phyloP scores from a whole-genome alignment of 2,797 vertebrate species.

The Sylvia borin region DNA sequence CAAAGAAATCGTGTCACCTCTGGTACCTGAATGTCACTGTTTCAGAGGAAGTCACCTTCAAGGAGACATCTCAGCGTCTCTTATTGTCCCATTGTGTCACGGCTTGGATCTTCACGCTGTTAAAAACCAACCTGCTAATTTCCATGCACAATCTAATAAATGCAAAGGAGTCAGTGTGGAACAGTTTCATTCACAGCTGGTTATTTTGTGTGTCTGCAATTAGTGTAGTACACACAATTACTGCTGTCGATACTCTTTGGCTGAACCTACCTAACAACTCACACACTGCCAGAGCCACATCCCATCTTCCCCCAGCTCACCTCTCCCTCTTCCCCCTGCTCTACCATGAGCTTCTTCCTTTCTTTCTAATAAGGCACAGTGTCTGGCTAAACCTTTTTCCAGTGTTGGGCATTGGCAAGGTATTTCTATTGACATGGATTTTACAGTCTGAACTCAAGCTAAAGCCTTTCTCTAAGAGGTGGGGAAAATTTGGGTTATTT shows the following conservation, averaged over 20 bases:
- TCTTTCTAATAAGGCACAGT: not conserved
- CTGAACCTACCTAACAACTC: slow-evolving; percentile 34
- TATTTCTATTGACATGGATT: not conserved
- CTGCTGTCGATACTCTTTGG: slow-evolving; percentile 36
- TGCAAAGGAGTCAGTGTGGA: slow-evolving; percentile 26
- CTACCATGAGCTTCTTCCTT: not conserved
- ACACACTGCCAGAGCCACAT: not conserved
- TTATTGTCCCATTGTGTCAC: not conserved
- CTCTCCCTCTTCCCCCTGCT: not conserved
- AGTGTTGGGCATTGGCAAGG: not conserved
- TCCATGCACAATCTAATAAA: slow-evolving; percentile 50
- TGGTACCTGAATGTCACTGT: not conserved
- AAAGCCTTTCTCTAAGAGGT: not conserved
- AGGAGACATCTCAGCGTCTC: not conserved
- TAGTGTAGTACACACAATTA: not conserved
- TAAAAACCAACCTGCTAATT: slow-evolving; percentile 44
- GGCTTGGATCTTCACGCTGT: not conserved
- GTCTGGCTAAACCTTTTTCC: not conserved
- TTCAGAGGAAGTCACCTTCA: not conserved
- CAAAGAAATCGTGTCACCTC: not conserved
- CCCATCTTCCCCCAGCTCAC: not conserved
- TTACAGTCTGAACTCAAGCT: not conserved
- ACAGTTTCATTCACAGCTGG: slow-evolving; percentile 48
- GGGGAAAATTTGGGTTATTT: not conserved
- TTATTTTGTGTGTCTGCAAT: slow-evolving; percentile 42